Percentiles rank a stretch among this genome's conserved stretches.
Conservation (phyloP, 2,797 vertebrate species). For the Anguilla anguilla region DNA sequence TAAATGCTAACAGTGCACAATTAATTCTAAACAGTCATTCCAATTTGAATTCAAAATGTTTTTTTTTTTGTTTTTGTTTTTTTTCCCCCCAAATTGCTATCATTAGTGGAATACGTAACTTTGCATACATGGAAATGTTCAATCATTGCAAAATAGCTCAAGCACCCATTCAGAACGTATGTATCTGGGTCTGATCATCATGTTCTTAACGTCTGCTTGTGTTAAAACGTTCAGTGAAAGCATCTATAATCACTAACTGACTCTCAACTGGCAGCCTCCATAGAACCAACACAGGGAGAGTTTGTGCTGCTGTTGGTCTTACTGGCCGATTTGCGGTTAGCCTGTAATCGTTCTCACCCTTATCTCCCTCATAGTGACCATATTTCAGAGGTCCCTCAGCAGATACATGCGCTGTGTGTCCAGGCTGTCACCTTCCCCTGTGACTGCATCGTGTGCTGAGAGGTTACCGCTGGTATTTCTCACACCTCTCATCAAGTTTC, state of each 20-base stretch:
- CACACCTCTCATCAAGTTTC: neutral
- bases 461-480: neutral
- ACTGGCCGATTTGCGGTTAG: neutral
- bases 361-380: neutral
- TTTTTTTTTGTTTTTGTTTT: neutral
- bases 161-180: too few species aligned
- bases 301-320: neutral
- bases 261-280: neutral
- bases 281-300: neutral
- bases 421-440: neutral
- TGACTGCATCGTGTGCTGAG: too few species aligned
- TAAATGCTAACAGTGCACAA: neutral
- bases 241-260: neutral
- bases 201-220: neutral
- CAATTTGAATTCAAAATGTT: too few species aligned
- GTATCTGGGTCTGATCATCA: too few species aligned
- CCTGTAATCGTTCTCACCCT: neutral
- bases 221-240: neutral
- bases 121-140: neutral
- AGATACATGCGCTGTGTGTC: neutral
- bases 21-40: neutral
- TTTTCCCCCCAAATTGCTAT: neutral
- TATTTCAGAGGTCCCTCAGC: neutral
- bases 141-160: neutral
- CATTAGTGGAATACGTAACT: neutral